Conservation (phyloP, 2,797 vertebrate genomes). For the Acanthopagrus latus region DNA sequence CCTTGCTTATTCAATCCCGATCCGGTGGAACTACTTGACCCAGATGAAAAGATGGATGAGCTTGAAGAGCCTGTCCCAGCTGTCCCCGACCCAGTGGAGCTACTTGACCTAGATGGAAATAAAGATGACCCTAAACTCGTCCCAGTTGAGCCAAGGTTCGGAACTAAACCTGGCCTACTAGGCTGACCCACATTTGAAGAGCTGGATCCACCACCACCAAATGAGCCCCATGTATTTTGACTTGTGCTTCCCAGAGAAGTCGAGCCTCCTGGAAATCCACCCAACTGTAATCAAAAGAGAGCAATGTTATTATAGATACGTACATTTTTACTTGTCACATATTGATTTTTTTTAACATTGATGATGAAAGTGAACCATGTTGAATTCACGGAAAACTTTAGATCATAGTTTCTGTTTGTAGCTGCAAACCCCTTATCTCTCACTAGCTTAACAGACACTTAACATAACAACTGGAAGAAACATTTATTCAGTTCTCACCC, state of each 20-base stretch:
- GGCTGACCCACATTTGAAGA: slow-evolving; percentile 20
- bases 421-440: neutral
- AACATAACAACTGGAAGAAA: slow-evolving; percentile 7
- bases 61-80: slow-evolving; percentile 8
- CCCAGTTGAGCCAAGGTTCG: neutral
- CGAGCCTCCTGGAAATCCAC: neutral
- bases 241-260: fast-evolving
- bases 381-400: neutral
- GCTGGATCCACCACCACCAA: slow-evolving; percentile 40
- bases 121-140: neutral
- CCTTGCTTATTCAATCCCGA: neutral
- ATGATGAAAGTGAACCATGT: slow-evolving; percentile 5
- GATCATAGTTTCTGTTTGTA: neutral
- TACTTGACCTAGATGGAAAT: neutral
- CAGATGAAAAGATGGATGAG: neutral
- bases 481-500: slow-evolving; percentile 17
- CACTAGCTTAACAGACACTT: slow-evolving; percentile 2
- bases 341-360: neutral
- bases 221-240: neutral
- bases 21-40: slow-evolving; percentile 3
- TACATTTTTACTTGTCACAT: neutral
- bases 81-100: neutral
- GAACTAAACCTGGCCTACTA: slow-evolving; percentile 21
- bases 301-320: slow-evolving; percentile 12
- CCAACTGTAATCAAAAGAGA: slow-evolving; percentile 40